phyloP scores from a whole-genome alignment of 2,113 vertebrate genomes.

The Ictidomys tridecemlineatus region DNA sequence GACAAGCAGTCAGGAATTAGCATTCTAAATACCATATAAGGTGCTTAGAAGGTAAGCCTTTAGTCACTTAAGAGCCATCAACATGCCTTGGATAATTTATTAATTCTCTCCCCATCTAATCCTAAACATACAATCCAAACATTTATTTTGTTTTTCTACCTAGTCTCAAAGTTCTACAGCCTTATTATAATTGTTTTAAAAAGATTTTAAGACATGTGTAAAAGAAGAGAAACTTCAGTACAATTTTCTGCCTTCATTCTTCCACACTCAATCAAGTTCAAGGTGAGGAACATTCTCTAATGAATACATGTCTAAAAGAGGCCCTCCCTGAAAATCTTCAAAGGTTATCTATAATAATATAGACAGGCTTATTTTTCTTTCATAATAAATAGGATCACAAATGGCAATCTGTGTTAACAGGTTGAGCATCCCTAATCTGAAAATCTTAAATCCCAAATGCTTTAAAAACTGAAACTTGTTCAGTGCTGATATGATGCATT shows the following conservation, averaged over 20 bases:
- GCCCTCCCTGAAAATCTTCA: not conserved
- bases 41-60: not conserved
- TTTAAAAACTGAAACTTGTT: not conserved
- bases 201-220: not conserved
- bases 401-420: not conserved
- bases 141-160: not conserved
- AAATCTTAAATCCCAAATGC: not conserved
- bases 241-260: not conserved
- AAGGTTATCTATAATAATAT: not conserved
- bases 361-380: not conserved
- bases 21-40: not conserved
- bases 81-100: not conserved
- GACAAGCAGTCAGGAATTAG: not conserved
- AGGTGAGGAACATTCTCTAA: not conserved
- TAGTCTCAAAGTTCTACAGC: conserved; percentile 26
- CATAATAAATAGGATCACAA: conserved; percentile 1
- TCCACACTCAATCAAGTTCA: not conserved
- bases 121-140: not conserved
- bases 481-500: not conserved
- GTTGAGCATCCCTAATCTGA: not conserved
- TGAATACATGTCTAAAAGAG: not conserved
- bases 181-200: conserved; percentile 26
- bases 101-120: conserved; percentile 28
- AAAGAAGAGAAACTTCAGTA: not conserved
- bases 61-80: not conserved